Evolutionary conservation across 1,140 invertebrate genomes (phyloP).

Genomic region (Drosophila miranda): DNA sequence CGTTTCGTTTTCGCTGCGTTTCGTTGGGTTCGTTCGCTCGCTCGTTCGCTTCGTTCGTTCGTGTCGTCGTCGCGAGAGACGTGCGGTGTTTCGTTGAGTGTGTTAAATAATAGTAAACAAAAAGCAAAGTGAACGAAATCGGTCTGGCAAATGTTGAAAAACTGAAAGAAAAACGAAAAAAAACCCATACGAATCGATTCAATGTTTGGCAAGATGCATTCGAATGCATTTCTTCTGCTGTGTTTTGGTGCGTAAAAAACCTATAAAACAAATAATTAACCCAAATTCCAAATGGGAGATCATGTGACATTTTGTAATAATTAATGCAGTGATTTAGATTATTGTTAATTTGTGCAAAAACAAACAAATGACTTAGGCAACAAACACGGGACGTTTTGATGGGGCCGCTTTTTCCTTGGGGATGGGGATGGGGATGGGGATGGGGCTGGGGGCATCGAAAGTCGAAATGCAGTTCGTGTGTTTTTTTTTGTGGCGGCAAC

Average conservation of each 20-base stretch:
- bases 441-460: neutral
- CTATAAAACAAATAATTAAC: conserved; percentile 43
- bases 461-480: conserved; percentile 22
- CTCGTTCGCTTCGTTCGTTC: conserved; percentile 1
- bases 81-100: conserved; percentile 59
- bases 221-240: conserved; percentile 55
- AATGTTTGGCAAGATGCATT: conserved; percentile 55
- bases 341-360: conserved; percentile 54
- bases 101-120: conserved; percentile 77
- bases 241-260: conserved; percentile 58
- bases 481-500: conserved; percentile 14
- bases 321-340: conserved; percentile 24
- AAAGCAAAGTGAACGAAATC: conserved; percentile 46
- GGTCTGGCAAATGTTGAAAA: conserved; percentile 41
- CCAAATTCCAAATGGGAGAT: conserved; percentile 1
- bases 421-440: too few species aligned
- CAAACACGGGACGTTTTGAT: conserved; percentile 51
- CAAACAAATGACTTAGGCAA: conserved; percentile 78
- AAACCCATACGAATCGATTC: conserved; percentile 29
- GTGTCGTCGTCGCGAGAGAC: conserved; percentile 33
- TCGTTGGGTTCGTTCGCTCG: conserved; percentile 29
- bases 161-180: conserved; percentile 25
- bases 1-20: conserved; percentile 39
- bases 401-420: neutral
- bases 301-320: conserved; percentile 45